Percentiles rank a stretch among this genome's conserved stretches.
phyloP scores from a whole-genome alignment of 2,113 vertebrate genomes.

The Quiscalus mexicanus region DNA sequence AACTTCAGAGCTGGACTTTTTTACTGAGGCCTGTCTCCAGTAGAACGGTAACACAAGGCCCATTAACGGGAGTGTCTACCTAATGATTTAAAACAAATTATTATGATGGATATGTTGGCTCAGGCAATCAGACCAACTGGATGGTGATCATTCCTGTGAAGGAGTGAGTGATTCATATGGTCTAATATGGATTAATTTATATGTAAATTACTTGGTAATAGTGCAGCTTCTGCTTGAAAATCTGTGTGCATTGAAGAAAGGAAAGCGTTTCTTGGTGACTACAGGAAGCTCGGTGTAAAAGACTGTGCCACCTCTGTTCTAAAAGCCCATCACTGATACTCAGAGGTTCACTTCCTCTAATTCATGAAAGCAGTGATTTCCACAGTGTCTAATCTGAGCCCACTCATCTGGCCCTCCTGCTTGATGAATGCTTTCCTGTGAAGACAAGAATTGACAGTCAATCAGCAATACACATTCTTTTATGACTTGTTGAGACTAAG shows the following conservation, averaged over 20 bases:
- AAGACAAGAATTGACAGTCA: not conserved
- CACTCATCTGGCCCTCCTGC: not conserved
- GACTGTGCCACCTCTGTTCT: not conserved
- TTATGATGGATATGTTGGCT: slow-evolving; percentile 49
- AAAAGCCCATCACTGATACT: not conserved
- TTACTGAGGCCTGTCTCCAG: not conserved
- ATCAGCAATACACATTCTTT: not conserved
- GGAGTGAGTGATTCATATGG: slow-evolving; percentile 55
- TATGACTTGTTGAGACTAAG: not conserved
- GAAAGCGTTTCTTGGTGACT: not conserved
- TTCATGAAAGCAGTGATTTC: slow-evolving; percentile 14
- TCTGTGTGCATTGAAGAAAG: slow-evolving; percentile 10
- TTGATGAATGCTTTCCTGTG: slow-evolving; percentile 26
- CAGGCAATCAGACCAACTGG: slow-evolving; percentile 51
- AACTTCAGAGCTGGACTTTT: not conserved
- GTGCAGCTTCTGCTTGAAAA: slow-evolving; percentile 57
- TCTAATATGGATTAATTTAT: slow-evolving; percentile 69
- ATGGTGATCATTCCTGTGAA: slow-evolving; percentile 52
- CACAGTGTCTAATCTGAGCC: not conserved
- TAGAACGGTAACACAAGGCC: not conserved
- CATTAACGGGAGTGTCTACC: not conserved
- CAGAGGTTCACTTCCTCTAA: not conserved
- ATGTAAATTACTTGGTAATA: slow-evolving; percentile 64
- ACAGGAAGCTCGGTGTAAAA: not conserved
- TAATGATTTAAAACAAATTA: slow-evolving; percentile 64